phyloP scores from a whole-genome alignment of 2,797 vertebrate genomes.

The Jordanella pulchra region DNA sequence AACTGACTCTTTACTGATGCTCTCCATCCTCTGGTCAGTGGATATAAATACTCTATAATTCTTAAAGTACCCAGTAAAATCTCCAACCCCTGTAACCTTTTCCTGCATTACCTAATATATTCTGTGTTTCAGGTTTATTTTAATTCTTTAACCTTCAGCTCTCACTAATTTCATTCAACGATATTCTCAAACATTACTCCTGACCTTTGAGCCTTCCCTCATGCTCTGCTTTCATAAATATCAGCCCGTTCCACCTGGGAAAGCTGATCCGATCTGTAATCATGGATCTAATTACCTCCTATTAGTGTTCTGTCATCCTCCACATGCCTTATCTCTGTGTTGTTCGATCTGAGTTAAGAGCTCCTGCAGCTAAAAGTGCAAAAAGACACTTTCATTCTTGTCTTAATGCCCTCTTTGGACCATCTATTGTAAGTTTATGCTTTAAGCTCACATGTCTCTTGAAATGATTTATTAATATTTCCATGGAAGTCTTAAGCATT shows the following conservation, averaged over 20 bases:
- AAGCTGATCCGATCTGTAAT: slow-evolving; percentile 24
- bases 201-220: slow-evolving; percentile 11
- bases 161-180: slow-evolving; percentile 3
- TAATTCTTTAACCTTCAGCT: slow-evolving; percentile 7
- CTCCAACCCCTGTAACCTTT: slow-evolving; percentile 1
- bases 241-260: slow-evolving; percentile 25
- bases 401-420: slow-evolving; percentile 25
- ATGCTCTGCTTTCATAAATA: slow-evolving; percentile 9
- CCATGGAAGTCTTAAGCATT: background rate
- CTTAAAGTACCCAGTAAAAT: slow-evolving; percentile 1
- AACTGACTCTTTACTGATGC: background rate
- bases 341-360: slow-evolving; percentile 15
- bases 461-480: background rate
- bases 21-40: background rate
- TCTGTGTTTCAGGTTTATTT: background rate
- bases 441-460: slow-evolving; percentile 1
- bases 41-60: background rate
- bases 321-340: background rate
- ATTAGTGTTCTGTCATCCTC: background rate
- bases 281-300: slow-evolving; percentile 20
- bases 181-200: slow-evolving; percentile 12
- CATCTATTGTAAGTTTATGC: slow-evolving; percentile 36
- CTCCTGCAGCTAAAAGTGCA: slow-evolving; percentile 45
- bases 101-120: slow-evolving; percentile 16
- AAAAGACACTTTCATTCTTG: slow-evolving; percentile 51